Evolutionary conservation across 2,888 invertebrate species (phyloP), one percentile per base, ranked within the genome.

Genomic region (Sphaeridia pumilis): DNA sequence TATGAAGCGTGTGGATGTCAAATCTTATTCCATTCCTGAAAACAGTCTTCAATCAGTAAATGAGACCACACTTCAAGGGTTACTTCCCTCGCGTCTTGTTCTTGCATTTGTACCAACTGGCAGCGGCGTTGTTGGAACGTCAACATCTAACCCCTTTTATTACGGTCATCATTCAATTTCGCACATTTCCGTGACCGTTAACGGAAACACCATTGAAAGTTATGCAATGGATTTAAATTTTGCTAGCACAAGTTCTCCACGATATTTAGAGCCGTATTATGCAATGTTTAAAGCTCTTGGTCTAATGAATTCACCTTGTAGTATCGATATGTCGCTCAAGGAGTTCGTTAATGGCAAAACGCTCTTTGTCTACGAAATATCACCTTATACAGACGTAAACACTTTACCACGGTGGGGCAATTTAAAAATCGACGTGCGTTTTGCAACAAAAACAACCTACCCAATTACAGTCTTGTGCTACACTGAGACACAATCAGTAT

Each of bases 81-180:
- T 54, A 1, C 10, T 58, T 2, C 55, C 58, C 1, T 20, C 46
- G 22, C 47, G 58, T 12, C 1, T 60, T 4, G n/a, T 55, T 2
- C 35, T 60, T 25, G 56, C 43, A 4, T 4, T 60, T 3, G 54
- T 53, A 0, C 26, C 27, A 12, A 52, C 49, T 14, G 38, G 26
- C 12, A 51, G 49, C 24, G n/a, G n/a, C n/a, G 22, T 26, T 20
- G 21, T 34, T 25, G 50, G 50, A 22, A 22, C 31, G 4, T 17
- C 34, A 24, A 43, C 31, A 12, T 22, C n/a, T 4, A 50, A 43
- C 41, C 50, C 50, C 2, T 50, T 44, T 50, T n/a, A 4, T 3
- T 50, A 44, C 28, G 12, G 2, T 1, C 24, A 51, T 36, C 34
- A 31, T 45, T 36, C 27, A 24, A 12, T 51, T 5, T 43, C 31